Evolutionary conservation across 2,113 vertebrate genomes (phyloP).

Genomic region (Epinephelus fuscoguttatus): DNA sequence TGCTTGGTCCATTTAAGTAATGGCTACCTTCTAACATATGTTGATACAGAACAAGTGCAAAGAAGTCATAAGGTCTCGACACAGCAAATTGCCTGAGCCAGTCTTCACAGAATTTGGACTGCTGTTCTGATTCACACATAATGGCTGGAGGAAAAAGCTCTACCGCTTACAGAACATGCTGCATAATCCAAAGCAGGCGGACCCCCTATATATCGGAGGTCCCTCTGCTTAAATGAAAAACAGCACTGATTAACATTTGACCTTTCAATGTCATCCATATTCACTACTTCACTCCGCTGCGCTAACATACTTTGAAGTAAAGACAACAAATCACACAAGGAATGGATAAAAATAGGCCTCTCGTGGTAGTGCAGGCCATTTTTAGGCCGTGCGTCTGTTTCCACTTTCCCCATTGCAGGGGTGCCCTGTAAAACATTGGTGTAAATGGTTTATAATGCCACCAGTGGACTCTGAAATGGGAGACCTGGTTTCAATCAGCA

Average conservation of each 20-base stretch:
- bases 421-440: constrained; percentile 81
- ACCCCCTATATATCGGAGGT: constrained; percentile 34
- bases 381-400: constrained; percentile 78
- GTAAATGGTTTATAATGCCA: constrained; percentile 87
- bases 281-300: constrained; percentile 55
- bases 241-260: constrained; percentile 73
- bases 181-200: constrained; percentile 61
- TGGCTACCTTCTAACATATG: constrained; percentile 38
- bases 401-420: constrained; percentile 77
- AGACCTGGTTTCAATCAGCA: constrained; percentile 88
- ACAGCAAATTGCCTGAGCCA: constrained; percentile 31
- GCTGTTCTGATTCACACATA: constrained; percentile 10
- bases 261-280: constrained; percentile 72
- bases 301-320: constrained; percentile 55
- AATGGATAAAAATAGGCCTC: constrained; percentile 51
- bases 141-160: constrained; percentile 22
- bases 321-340: constrained; percentile 52
- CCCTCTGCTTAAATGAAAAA: constrained; percentile 64
- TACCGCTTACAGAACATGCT: constrained; percentile 27
- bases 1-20: constrained; percentile 42
- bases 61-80: constrained; percentile 15
- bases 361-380: constrained; percentile 48
- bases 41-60: constrained; percentile 35
- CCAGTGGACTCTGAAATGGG: constrained; percentile 82
- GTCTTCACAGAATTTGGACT: constrained; percentile 9